Percentiles rank a stretch among this genome's conserved stretches.
Conservation (phyloP, 2,113 vertebrate species). For the Leptobrachium ailaonicum region DNA sequence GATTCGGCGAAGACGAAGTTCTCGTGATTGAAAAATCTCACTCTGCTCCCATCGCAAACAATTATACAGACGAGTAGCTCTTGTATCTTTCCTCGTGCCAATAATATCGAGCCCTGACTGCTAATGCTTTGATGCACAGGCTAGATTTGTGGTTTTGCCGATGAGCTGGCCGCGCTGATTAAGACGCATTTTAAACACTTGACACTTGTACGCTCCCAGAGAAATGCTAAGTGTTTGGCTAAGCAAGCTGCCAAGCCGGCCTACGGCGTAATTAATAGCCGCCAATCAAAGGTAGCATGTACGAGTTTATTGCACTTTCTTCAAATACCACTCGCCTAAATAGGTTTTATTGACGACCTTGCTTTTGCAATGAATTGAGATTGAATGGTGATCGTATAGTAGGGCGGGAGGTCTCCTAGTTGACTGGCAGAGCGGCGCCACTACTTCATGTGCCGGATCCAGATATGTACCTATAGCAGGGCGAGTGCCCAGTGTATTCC, state of each 20-base stretch:
- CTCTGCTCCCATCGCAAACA: not conserved
- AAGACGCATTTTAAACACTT: conserved; percentile 17
- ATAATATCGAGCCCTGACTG: not conserved
- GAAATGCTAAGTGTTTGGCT: conserved; percentile 37
- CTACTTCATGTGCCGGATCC: too few relatives aligned
- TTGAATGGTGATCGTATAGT: not conserved
- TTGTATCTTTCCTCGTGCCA: not conserved
- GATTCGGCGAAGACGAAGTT: too few relatives aligned
- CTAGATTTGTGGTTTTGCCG: conserved; percentile 1
- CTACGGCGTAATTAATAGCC: conserved; percentile 26
- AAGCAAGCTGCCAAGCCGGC: conserved; percentile 10
- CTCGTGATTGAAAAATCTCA: not conserved
- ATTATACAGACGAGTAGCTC: not conserved
- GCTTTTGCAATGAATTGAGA: conserved; percentile 14
- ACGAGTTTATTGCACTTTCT: conserved; percentile 30
- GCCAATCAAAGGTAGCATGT: conserved; percentile 29
- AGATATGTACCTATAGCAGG: too few relatives aligned
- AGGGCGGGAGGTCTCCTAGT: too few relatives aligned
- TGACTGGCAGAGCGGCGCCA: too few relatives aligned
- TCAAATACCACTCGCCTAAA: conserved; percentile 29
- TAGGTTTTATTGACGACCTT: conserved; percentile 32
- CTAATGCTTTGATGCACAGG: not conserved
- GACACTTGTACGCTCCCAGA: conserved; percentile 14
- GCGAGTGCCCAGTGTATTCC: too few relatives aligned
- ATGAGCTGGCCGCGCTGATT: conserved; percentile 13